phyloP scores from a whole-genome alignment of 2,113 vertebrate genomes.

The Xenopus borealis region DNA sequence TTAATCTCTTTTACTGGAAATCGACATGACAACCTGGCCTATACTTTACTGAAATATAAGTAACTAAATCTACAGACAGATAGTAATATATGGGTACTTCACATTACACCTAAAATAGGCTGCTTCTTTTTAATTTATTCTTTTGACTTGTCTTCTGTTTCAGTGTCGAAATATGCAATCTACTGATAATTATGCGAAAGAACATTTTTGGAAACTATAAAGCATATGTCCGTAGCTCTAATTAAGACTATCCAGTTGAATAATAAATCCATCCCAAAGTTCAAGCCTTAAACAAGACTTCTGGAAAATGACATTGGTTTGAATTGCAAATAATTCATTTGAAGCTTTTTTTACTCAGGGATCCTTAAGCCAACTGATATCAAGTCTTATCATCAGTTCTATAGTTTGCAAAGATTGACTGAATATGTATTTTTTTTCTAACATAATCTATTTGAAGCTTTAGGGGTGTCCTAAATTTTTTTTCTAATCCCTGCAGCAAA shows the following conservation, averaged over 20 bases:
- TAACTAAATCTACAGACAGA: background rate
- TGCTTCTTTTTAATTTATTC: background rate
- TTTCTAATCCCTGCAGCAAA: background rate
- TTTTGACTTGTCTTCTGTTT: background rate
- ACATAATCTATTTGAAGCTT: too few relatives aligned
- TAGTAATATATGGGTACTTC: background rate
- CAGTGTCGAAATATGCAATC: conserved; percentile 9
- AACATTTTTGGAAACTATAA: conserved; percentile 14
- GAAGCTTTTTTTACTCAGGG: background rate
- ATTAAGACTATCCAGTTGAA: conserved; percentile 15
- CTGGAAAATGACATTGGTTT: conserved; percentile 2
- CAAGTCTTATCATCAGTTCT: background rate
- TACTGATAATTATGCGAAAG: conserved; percentile 12
- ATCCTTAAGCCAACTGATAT: background rate
- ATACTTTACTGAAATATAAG: background rate
- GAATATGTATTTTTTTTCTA: background rate
- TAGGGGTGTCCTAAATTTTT: background rate
- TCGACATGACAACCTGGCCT: too few relatives aligned
- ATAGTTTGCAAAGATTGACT: background rate
- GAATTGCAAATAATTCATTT: conserved; percentile 1
- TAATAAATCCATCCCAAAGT: conserved; percentile 12
- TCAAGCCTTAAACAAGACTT: conserved; percentile 10
- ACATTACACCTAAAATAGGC: background rate
- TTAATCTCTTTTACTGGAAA: too few relatives aligned
- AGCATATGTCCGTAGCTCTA: conserved; percentile 13